Percentiles rank a stretch among this genome's conserved stretches.
phyloP scores from a whole-genome alignment of 2,888 invertebrate genomes.

The Spialia ferax region DNA sequence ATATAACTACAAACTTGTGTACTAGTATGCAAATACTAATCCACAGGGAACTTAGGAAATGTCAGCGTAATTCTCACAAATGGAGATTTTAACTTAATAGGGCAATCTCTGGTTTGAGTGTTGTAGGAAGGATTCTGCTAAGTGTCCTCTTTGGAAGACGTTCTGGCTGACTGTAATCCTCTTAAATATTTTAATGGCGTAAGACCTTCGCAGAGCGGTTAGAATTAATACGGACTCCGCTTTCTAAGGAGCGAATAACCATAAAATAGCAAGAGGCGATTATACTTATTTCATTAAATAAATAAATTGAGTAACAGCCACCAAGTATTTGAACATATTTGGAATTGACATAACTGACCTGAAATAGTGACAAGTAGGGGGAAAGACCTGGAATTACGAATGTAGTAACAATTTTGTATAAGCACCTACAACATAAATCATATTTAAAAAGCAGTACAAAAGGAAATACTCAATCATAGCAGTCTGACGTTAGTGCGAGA shows the following conservation, averaged over 20 bases:
- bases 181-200: constrained; percentile 33
- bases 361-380: too few species aligned
- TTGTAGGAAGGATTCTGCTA: constrained; percentile 21
- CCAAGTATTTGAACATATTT: too few species aligned
- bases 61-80: constrained; percentile 21
- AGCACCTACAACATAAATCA: not conserved
- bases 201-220: not conserved
- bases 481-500: not conserved
- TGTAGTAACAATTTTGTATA: not conserved
- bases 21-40: constrained; percentile 17
- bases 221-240: not conserved
- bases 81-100: constrained; percentile 32
- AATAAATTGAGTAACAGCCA: too few species aligned
- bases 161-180: constrained; percentile 24
- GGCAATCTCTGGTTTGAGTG: constrained; percentile 22
- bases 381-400: too few species aligned
- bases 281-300: too few species aligned
- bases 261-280: too few species aligned
- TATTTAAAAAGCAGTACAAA: not conserved
- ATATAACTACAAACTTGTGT: not conserved
- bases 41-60: not conserved
- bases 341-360: too few species aligned
- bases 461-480: constrained; percentile 3
- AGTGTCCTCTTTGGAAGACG: constrained; percentile 29
- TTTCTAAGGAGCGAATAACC: too few species aligned